Evolutionary conservation across 2,113 vertebrate genomes (phyloP).

Genomic region (Oryzias woworae): DNA sequence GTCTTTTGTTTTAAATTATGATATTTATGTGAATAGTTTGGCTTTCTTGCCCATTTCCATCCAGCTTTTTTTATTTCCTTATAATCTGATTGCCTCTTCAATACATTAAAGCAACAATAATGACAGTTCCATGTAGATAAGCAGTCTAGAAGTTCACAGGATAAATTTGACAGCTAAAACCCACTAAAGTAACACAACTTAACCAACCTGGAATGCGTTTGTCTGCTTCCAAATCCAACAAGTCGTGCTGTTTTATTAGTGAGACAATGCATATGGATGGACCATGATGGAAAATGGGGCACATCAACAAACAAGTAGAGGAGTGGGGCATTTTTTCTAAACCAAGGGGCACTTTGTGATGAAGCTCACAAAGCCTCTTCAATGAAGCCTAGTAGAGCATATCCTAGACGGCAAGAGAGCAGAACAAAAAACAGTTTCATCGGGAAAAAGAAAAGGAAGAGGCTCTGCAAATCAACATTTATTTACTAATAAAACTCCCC

Average conservation of each 20-base stretch:
- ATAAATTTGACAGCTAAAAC: slow-evolving; percentile 54
- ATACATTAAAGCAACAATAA: slow-evolving; percentile 30
- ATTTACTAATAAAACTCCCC: too few species aligned
- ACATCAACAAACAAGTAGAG: slow-evolving; percentile 38
- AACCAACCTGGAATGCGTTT: slow-evolving; percentile 42
- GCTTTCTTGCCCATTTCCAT: neutral
- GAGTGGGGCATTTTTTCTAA: slow-evolving; percentile 21
- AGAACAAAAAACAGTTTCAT: neutral
- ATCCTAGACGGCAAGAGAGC: slow-evolving; percentile 16
- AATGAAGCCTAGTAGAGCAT: slow-evolving; percentile 46
- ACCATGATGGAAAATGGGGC: slow-evolving; percentile 47
- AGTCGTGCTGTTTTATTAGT: slow-evolving; percentile 43
- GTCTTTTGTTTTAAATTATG: too few species aligned
- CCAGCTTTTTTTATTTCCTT: slow-evolving; percentile 9
- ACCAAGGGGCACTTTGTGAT: slow-evolving; percentile 12
- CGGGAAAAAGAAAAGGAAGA: neutral
- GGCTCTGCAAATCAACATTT: too few species aligned
- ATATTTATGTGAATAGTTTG: too few species aligned
- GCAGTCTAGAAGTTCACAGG: slow-evolving; percentile 45
- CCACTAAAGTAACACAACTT: slow-evolving; percentile 43
- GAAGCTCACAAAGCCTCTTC: slow-evolving; percentile 39
- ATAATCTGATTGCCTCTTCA: slow-evolving; percentile 10
- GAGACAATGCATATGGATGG: slow-evolving; percentile 54
- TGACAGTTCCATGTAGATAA: slow-evolving; percentile 52
- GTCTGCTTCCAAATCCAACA: slow-evolving; percentile 42